Conservation (phyloP, 2,888 invertebrate species). For the Idaea dimidiata region DNA sequence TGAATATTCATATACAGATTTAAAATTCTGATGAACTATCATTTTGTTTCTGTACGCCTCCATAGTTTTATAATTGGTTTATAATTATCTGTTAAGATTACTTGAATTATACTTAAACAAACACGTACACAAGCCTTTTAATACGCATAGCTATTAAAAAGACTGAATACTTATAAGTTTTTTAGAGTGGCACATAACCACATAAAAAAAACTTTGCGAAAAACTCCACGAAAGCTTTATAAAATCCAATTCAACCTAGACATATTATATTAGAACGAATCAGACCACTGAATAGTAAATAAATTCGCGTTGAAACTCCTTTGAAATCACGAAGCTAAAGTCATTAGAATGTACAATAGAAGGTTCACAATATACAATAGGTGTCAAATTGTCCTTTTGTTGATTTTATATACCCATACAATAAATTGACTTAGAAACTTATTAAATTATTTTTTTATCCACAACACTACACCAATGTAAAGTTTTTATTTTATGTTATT, state of each 20-base stretch:
- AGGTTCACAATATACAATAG: not conserved
- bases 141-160: no score
- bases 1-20: conserved; percentile 8
- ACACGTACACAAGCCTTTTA: no score
- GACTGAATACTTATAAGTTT: no score
- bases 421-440: no score
- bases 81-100: no score
- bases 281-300: not conserved
- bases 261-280: not conserved
- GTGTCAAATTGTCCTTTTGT: not conserved
- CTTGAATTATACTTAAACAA: no score
- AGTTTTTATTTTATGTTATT: no score
- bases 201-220: not conserved
- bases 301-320: not conserved
- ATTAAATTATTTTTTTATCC: no score
- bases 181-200: no score
- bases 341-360: not conserved
- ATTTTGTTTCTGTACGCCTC: not conserved
- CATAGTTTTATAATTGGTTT: not conserved
- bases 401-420: not conserved
- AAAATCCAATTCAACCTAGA: no score
- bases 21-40: not conserved
- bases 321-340: not conserved
- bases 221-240: no score
- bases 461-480: no score